A percentile compares a stretch with the other conserved stretches of the same genome.
Conservation (phyloP, 2,888 invertebrate genomes). For the Nomada lathburiana region DNA sequence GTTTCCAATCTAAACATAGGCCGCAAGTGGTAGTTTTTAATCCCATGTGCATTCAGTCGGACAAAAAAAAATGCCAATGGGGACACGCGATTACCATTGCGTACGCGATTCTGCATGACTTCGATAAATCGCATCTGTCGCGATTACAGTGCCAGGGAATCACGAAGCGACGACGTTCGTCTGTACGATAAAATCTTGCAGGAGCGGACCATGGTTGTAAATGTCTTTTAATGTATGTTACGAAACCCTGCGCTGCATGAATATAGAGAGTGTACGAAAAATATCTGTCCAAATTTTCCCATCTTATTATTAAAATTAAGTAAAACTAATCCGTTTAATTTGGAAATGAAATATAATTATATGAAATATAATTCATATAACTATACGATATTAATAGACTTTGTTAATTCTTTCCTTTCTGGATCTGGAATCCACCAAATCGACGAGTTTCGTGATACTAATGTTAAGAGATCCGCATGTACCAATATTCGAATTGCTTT, state of each 20-base stretch:
- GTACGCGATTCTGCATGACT: neutral
- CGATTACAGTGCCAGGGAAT: slow-evolving; percentile 2
- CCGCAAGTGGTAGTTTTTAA: neutral
- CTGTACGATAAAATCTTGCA: neutral
- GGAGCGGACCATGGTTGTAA: neutral
- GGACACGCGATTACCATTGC: neutral
- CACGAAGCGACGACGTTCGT: neutral
- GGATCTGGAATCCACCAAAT: too few species aligned
- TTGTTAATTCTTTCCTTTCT: too few species aligned
- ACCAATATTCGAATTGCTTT: too few species aligned
- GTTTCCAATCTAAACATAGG: neutral
- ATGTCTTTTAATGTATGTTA: neutral
- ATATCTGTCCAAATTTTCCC: too few species aligned
- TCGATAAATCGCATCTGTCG: slow-evolving; percentile 4
- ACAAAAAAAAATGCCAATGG: slow-evolving; percentile 7
- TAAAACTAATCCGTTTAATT: too few species aligned
- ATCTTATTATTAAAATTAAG: too few species aligned
- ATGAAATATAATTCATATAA: too few species aligned
- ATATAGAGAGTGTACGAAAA: neutral
- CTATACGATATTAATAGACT: too few species aligned
- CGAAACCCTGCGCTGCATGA: neutral
- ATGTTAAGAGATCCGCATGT: too few species aligned
- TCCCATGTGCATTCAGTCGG: neutral
- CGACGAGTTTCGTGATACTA: too few species aligned
- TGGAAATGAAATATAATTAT: too few species aligned